Evolutionary conservation across 2,888 invertebrate species (phyloP).

Genomic region (Diaperis boleti): DNA sequence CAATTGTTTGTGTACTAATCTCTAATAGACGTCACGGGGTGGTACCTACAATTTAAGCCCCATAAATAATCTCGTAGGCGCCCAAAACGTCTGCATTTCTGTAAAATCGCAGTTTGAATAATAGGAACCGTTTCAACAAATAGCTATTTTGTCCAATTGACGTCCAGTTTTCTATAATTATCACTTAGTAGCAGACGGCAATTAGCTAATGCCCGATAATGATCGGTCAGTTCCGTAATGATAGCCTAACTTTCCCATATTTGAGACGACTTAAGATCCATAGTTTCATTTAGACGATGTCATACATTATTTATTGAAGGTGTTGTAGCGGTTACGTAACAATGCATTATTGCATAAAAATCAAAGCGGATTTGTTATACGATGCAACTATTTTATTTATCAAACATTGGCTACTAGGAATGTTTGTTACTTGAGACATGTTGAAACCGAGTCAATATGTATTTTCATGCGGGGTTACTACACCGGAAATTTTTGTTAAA

Average conservation of each 20-base stretch:
- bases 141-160: constrained; percentile 9
- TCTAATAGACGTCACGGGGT: too few relatives aligned
- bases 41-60: too few relatives aligned
- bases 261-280: constrained; percentile 3
- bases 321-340: not conserved
- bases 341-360: constrained; percentile 2
- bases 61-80: too few relatives aligned
- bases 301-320: not conserved
- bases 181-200: constrained; percentile 38
- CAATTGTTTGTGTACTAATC: too few relatives aligned
- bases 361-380: not conserved
- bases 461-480: constrained; percentile 19
- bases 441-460: constrained; percentile 12
- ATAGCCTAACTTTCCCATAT: constrained; percentile 24
- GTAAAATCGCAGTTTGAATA: constrained; percentile 2
- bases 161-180: constrained; percentile 43
- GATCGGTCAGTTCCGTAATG: constrained; percentile 7
- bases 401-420: constrained; percentile 1
- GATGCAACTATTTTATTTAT: constrained; percentile 10
- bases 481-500: constrained; percentile 13
- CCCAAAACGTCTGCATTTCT: constrained; percentile 24
- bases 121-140: constrained; percentile 1
- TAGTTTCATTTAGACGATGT: too few relatives aligned
- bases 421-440: constrained; percentile 16
- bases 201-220: constrained; percentile 37